phyloP scores from a whole-genome alignment of 2,797 vertebrate species.

The Myotis vivesi region DNA sequence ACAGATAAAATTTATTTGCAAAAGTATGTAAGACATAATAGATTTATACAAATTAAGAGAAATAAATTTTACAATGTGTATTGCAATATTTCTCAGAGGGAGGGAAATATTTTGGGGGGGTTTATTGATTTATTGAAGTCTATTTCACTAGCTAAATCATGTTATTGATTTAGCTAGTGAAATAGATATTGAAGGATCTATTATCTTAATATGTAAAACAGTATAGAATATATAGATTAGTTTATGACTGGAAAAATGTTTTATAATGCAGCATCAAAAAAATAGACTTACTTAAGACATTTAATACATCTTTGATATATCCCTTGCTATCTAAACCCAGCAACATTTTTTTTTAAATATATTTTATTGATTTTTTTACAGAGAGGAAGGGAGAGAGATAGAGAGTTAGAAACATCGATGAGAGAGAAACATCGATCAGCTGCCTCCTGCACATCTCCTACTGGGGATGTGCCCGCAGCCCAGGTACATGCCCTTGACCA shows the following conservation, averaged over 20 bases:
- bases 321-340: background rate
- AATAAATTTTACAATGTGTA: background rate
- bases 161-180: background rate
- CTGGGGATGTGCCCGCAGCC: too few relatives aligned
- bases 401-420: too few relatives aligned
- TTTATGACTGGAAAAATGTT: background rate
- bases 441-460: too few relatives aligned
- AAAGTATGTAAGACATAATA: background rate
- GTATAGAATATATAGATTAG: background rate
- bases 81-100: background rate
- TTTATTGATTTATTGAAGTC: conserved; percentile 13
- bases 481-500: too few relatives aligned
- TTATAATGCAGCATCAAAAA: conserved; percentile 11
- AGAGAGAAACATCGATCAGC: too few relatives aligned
- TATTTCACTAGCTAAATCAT: too few relatives aligned
- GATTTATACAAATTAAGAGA: background rate
- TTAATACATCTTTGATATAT: background rate
- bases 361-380: too few relatives aligned
- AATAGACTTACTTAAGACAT: background rate
- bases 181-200: background rate
- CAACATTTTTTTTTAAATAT: too few relatives aligned
- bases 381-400: too few relatives aligned
- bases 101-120: background rate
- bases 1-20: background rate
- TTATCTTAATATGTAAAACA: background rate